Conservation (phyloP, 2,797 vertebrate genomes). For the Naso thynnoides region DNA sequence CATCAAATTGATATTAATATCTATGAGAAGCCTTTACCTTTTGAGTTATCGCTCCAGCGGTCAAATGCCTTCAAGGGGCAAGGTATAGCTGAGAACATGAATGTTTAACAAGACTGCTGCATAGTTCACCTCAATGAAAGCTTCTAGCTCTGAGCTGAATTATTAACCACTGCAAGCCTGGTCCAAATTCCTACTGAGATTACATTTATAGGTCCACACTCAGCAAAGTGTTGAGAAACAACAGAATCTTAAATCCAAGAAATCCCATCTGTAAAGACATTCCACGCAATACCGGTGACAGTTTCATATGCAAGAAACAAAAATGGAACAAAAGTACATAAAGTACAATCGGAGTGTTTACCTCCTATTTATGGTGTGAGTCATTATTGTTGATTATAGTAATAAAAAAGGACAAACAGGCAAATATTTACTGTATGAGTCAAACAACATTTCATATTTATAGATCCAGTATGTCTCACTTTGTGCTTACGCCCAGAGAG, state of each 20-base stretch:
- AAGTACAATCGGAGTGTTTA: background rate
- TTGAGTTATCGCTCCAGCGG: constrained; percentile 76
- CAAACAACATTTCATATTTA: constrained; percentile 37
- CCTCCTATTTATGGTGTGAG: constrained; percentile 13
- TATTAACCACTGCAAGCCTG: constrained; percentile 76
- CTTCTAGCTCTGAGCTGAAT: constrained; percentile 78
- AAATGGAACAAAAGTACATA: constrained; percentile 1
- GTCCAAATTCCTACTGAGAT: constrained; percentile 73
- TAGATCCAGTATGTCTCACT: constrained; percentile 23
- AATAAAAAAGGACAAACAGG: constrained; percentile 13
- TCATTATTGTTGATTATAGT: constrained; percentile 22
- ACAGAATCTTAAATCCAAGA: constrained; percentile 58
- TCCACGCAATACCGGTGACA: constrained; percentile 30
- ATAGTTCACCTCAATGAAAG: constrained; percentile 77
- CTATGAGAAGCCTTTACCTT: constrained; percentile 78
- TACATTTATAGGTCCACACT: constrained; percentile 59
- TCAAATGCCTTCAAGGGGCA: constrained; percentile 76
- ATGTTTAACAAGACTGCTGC: constrained; percentile 82
- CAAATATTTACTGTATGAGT: constrained; percentile 33
- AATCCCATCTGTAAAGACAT: constrained; percentile 55
- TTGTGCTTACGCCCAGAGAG: constrained; percentile 13
- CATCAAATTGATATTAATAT: constrained; percentile 82
- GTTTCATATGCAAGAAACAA: constrained; percentile 25
- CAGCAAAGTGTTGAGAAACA: constrained; percentile 54
- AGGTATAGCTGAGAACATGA: constrained; percentile 78